Conservation (phyloP, 2,888 invertebrate species). For the Laothoe populi region DNA sequence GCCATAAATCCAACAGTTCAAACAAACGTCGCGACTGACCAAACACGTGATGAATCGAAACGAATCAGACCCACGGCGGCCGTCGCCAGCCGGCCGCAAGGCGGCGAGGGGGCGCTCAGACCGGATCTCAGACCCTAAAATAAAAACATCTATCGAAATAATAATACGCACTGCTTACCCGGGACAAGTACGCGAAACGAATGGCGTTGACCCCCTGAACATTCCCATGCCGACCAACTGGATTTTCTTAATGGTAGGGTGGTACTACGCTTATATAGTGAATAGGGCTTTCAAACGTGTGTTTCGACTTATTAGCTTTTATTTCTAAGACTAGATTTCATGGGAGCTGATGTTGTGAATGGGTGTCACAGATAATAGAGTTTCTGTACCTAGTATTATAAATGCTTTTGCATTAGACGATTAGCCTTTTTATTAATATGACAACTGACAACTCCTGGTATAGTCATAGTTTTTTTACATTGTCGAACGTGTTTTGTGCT, state of each 20-base stretch:
- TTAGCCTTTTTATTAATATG: background rate
- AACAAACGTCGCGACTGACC: constrained; percentile 29
- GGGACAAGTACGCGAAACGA: constrained; percentile 81
- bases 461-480: too few species aligned
- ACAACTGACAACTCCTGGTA: background rate
- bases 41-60: constrained; percentile 34
- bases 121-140: constrained; percentile 83
- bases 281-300: constrained; percentile 75
- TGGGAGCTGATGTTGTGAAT: constrained; percentile 53
- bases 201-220: constrained; percentile 83
- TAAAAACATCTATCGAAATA: constrained; percentile 84
- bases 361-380: background rate
- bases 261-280: constrained; percentile 66
- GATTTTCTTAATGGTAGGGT: constrained; percentile 78
- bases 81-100: constrained; percentile 62
- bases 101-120: constrained; percentile 78
- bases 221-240: constrained; percentile 81
- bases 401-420: too few species aligned
- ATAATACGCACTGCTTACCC: constrained; percentile 81
- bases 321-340: constrained; percentile 76
- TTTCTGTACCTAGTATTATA: too few species aligned
- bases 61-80: constrained; percentile 49
- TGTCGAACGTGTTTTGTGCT: background rate
- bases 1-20: constrained; percentile 29
- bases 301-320: constrained; percentile 79